Evolutionary conservation across 1,140 invertebrate species (phyloP).

Genomic region (Chrysomallon squamiferum): DNA sequence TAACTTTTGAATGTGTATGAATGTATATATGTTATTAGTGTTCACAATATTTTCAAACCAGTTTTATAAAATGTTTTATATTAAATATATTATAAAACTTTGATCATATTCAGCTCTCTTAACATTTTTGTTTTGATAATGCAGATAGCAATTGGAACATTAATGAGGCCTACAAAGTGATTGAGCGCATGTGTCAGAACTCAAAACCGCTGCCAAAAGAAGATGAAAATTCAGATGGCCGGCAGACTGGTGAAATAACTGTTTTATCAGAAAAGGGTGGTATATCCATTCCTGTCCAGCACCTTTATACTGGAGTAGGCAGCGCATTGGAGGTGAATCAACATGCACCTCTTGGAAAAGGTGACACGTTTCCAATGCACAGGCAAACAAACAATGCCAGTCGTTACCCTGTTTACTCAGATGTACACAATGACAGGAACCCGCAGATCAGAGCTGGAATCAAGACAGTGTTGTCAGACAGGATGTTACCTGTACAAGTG

Average conservation of each 20-base stretch:
- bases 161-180: conserved; percentile 14
- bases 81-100: no score
- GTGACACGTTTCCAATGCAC: neutral
- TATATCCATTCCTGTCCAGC: no score
- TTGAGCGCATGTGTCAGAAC: neutral
- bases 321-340: neutral
- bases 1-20: no score
- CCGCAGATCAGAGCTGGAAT: neutral
- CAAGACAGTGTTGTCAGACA: neutral
- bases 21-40: no score
- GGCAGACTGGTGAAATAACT: neutral
- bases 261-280: no score
- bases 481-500: neutral
- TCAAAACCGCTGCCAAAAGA: neutral
- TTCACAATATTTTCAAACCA: no score
- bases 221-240: neutral
- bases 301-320: neutral
- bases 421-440: neutral
- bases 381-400: neutral
- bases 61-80: no score
- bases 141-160: conserved; percentile 11
- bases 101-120: no score
- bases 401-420: neutral
- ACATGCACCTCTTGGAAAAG: neutral
- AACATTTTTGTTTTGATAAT: no score